These are phyloP conservation scores for Podiceps cristatus DNA, from an alignment of 2,113 vertebrate genomes.

Conservation along the genomic window DNA sequence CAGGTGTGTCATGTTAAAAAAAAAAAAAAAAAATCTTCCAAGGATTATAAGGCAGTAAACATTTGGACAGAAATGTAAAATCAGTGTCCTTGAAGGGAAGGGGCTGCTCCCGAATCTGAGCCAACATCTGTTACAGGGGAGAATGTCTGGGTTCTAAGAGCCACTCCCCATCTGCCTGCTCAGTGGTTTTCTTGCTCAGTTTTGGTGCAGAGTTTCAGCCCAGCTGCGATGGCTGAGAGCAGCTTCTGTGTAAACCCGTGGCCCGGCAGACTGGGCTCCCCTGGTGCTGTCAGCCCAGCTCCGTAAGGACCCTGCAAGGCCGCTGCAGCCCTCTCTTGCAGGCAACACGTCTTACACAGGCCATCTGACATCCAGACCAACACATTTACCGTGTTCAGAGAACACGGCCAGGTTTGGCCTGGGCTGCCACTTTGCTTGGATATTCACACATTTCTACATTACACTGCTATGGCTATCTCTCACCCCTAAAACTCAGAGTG, in stretches of 20 bases:
- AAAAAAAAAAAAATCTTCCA: no score
- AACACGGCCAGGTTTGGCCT: not conserved
- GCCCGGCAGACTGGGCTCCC: not conserved
- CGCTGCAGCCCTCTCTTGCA: not conserved
- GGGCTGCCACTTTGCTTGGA: not conserved
- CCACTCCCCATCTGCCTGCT: not conserved
- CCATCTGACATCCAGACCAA: not conserved
- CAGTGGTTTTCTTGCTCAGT: not conserved
- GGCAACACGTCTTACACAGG: fast-evolving
- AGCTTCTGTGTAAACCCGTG: fast-evolving
- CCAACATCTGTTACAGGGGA: not conserved
- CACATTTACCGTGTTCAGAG: not conserved
- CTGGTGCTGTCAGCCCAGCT: not conserved
- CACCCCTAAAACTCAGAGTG: not conserved
- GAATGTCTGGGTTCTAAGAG: not conserved
- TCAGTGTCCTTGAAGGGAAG: not conserved
- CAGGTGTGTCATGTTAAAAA: not conserved
- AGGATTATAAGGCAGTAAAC: not conserved
- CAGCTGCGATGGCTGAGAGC: not conserved
- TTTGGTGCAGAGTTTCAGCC: not conserved
- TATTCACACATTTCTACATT: no score
- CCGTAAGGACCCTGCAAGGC: no score
- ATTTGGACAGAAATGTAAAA: not conserved
- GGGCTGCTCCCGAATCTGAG: not conserved
- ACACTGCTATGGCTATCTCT: not conserved